Conservation (phyloP, 1,140 invertebrate genomes). For the Phortica variegata region DNA sequence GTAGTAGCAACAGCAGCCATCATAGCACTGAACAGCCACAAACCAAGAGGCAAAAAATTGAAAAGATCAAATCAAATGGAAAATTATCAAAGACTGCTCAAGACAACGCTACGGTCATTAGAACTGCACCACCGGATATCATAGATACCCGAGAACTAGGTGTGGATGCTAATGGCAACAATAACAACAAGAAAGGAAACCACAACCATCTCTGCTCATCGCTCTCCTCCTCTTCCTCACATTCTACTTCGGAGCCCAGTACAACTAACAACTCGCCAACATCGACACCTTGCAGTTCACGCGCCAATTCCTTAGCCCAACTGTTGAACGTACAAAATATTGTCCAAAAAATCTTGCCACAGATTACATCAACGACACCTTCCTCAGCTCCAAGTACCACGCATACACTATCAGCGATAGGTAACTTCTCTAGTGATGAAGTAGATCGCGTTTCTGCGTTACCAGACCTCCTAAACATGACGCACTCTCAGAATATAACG, state of each 20-base stretch:
- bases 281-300: constrained; percentile 42
- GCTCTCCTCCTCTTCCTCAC: constrained; percentile 41
- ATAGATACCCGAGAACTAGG: constrained; percentile 26
- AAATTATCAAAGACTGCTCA: no score
- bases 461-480: constrained; percentile 7
- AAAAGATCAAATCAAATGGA: constrained; percentile 38
- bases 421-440: constrained; percentile 16
- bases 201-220: constrained; percentile 46
- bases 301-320: constrained; percentile 41
- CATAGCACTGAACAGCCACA: constrained; percentile 44
- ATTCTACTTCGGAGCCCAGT: constrained; percentile 36
- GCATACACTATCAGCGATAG: constrained; percentile 38
- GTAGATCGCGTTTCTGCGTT: background rate
- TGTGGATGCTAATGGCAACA: constrained; percentile 33
- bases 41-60: constrained; percentile 50
- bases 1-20: background rate
- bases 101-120: constrained; percentile 20
- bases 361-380: constrained; percentile 14
- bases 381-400: constrained; percentile 6
- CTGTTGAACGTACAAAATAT: constrained; percentile 33
- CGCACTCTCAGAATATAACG: constrained; percentile 24
- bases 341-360: constrained; percentile 46
- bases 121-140: constrained; percentile 42
- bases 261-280: constrained; percentile 46
- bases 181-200: constrained; percentile 29